Conservation (phyloP, 1,140 invertebrate genomes). For the Cotesia typhae region DNA sequence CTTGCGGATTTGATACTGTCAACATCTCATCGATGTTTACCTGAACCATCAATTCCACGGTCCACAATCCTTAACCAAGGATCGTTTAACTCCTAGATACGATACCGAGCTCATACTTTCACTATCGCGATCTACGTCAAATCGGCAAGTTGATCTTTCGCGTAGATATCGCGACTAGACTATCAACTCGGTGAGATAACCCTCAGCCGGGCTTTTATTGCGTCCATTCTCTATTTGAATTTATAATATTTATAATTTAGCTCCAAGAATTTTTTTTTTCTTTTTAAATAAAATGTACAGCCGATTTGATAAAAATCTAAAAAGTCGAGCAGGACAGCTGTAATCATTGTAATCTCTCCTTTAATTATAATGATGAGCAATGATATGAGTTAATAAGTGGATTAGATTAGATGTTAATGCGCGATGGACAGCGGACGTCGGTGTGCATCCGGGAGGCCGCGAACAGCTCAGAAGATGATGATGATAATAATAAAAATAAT, state of each 20-base stretch:
- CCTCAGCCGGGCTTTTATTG: not conserved
- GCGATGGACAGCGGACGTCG: not conserved
- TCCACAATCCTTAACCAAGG: too few species aligned
- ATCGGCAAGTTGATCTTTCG: conserved; percentile 27
- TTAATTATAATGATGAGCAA: too few species aligned
- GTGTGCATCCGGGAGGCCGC: conserved; percentile 13
- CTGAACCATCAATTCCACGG: conserved; percentile 23
- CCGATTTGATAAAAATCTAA: too few species aligned
- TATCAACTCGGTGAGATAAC: not conserved
- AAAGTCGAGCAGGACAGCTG: too few species aligned
- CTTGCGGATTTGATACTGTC: conserved; percentile 18
- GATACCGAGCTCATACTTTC: too few species aligned
- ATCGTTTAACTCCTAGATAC: too few species aligned
- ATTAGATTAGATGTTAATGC: not conserved
- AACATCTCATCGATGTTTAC: conserved; percentile 30
- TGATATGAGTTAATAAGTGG: too few species aligned
- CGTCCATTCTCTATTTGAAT: not conserved
- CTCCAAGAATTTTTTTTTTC: too few species aligned
- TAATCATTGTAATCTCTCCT: too few species aligned
- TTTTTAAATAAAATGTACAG: too few species aligned
- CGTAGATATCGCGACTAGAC: conserved; percentile 33
- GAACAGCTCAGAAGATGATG: not conserved
- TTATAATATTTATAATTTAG: too few species aligned
- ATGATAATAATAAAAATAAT: conserved; percentile 34
- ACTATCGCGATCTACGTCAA: conserved; percentile 37